Base-by-base conservation (phyloP, 2,113 vertebrate species). In the Archocentrus centrarchus region DNA sequence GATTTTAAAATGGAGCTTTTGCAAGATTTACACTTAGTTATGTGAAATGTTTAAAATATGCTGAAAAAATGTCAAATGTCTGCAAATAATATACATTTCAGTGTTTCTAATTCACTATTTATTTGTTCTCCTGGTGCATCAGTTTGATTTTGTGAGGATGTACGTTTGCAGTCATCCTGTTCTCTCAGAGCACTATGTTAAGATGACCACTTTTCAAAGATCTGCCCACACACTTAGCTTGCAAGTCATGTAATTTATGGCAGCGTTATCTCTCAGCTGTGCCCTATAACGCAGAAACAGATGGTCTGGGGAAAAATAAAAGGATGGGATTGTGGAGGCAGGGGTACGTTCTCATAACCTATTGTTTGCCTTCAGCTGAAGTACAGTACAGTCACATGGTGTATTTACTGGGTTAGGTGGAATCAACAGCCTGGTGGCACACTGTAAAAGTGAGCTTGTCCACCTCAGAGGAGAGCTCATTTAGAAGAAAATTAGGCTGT, bases 331-430 rank as follows among this genome's bases (percentile, higher is more conserved):
- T 53, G 68, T 73, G 68, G 68, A 73, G 27, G 68, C 68, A 73
- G 68, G 68, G 68, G 18, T 73, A 35, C 27, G 53, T 73, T 53
- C 44, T 73, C 66, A 73, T 73, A 73, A 73, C 20, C 68, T 53
- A 73, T 73, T 73, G 68, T 73, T 73, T 73, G 68, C 27, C 47
- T 20, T 73, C 66, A 73, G 44, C 68, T n/a, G 47, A 73, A 73
- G 68, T 73, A 73, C 47, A 32, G 44, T 53, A 53, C 50, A 53
- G 5, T 53, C 50, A 18, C 50, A 53, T 53, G 17, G 50, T 73
- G 47, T 73, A 14, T 73, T 55, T 73, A 73, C 68, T 55, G 68
- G 27, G 17, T 55, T 55, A 73, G 44, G 18, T 73, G 27, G 47
- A 27, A 73, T 73, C 68, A 55, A 73, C 24, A 59, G 6, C 58